These are phyloP conservation scores for Diploscapter pachys DNA, from an alignment of 1,140 invertebrate genomes.

Conservation along the genomic window DNA sequence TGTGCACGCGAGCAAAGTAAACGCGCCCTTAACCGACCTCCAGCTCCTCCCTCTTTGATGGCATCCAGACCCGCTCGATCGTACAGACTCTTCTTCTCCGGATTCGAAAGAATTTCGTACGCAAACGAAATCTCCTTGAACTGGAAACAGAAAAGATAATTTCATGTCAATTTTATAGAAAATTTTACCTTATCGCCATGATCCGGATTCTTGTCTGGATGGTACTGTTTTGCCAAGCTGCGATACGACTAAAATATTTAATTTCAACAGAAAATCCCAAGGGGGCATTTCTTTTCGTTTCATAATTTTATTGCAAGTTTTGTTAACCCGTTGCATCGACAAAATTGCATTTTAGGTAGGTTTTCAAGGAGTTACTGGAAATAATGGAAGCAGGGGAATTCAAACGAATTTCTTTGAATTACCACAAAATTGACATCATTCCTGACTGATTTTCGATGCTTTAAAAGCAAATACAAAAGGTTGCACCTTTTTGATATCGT, in stretches of 20 bases:
- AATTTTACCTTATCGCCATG: constrained; percentile 69
- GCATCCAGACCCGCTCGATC: constrained; percentile 76
- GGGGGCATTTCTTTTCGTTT: too few species aligned
- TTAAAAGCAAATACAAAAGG: too few species aligned
- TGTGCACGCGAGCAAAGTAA: background rate
- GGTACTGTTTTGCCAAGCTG: constrained; percentile 79
- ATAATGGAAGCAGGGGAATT: constrained; percentile 32
- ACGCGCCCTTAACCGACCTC: constrained; percentile 32
- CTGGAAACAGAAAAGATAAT: background rate
- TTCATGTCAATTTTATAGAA: too few species aligned
- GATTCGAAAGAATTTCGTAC: constrained; percentile 75
- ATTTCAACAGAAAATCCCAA: background rate
- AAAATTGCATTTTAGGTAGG: background rate
- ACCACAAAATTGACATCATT: too few species aligned
- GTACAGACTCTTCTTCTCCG: constrained; percentile 67
- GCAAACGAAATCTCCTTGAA: constrained; percentile 83
- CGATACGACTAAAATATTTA: constrained; percentile 70
- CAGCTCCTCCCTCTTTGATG: constrained; percentile 65
- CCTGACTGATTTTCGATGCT: too few species aligned
- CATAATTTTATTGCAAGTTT: background rate
- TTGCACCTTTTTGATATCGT: constrained; percentile 79
- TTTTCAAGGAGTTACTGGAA: constrained; percentile 41
- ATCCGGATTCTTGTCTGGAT: constrained; percentile 80
- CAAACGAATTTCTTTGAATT: too few species aligned
- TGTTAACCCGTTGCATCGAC: background rate